phyloP scores from a whole-genome alignment of 2,888 invertebrate genomes.

The Acholoe squamosa region DNA sequence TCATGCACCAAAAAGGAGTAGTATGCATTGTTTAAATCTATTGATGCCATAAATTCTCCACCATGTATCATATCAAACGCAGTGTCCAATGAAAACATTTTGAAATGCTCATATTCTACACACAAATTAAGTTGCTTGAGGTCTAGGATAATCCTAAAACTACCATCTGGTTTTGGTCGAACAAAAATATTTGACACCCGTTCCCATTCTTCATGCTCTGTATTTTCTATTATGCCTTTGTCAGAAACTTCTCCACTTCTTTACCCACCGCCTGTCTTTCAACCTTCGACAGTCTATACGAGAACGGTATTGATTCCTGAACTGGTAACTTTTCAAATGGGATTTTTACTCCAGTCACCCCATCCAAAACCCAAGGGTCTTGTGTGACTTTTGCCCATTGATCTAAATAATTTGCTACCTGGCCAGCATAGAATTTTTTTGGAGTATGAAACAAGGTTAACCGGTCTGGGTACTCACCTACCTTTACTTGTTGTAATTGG shows the following conservation, averaged over 20 bases:
- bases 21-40: background rate
- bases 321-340: background rate
- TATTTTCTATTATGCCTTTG: background rate
- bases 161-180: background rate
- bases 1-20: background rate
- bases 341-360: background rate
- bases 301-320: background rate
- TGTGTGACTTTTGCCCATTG: background rate
- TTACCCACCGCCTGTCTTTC: background rate
- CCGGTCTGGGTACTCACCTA: no score
- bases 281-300: background rate
- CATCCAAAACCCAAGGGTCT: background rate
- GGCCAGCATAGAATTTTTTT: background rate
- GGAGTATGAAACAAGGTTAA: background rate
- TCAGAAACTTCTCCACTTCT: background rate
- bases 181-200: background rate
- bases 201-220: background rate
- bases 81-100: background rate
- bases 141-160: background rate
- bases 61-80: background rate
- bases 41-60: background rate
- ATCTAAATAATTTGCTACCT: background rate
- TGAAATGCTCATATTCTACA: background rate
- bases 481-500: no score
- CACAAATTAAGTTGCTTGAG: background rate